phyloP scores from a whole-genome alignment of 1,140 invertebrate genomes.

The Aphis craccivora region DNA sequence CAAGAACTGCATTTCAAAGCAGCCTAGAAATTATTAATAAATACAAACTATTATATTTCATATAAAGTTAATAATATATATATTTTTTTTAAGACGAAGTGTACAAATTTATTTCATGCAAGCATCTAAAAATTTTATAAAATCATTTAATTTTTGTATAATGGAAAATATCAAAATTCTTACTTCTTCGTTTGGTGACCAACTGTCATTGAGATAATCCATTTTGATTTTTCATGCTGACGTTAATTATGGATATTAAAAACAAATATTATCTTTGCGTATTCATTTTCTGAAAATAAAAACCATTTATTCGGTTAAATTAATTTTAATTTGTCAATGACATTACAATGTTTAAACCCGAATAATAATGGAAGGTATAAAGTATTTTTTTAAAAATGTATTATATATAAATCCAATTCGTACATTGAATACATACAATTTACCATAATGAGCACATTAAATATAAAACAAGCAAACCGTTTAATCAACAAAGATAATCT shows the following conservation, averaged over 20 bases:
- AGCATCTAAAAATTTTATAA: background rate
- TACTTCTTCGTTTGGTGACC: constrained; percentile 48
- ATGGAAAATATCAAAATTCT: background rate
- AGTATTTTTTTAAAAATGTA: background rate
- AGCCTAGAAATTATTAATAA: constrained; percentile 11
- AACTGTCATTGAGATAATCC: constrained; percentile 36
- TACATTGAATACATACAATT: background rate
- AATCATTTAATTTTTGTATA: background rate
- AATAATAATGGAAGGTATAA: background rate
- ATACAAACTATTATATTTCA: background rate
- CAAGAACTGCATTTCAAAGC: constrained; percentile 41
- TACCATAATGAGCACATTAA: background rate
- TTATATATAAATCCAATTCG: background rate
- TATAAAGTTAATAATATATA: background rate
- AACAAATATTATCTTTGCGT: background rate
- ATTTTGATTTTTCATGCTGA: constrained; percentile 43
- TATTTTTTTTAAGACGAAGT: background rate
- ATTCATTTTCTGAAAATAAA: background rate
- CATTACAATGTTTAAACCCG: background rate
- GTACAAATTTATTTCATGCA: background rate
- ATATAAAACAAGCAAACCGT: background rate
- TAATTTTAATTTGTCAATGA: background rate
- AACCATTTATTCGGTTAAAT: background rate
- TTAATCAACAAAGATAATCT: background rate
- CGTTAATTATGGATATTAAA: background rate